Conservation (phyloP, 2,797 vertebrate species). For the Falco berigora region DNA sequence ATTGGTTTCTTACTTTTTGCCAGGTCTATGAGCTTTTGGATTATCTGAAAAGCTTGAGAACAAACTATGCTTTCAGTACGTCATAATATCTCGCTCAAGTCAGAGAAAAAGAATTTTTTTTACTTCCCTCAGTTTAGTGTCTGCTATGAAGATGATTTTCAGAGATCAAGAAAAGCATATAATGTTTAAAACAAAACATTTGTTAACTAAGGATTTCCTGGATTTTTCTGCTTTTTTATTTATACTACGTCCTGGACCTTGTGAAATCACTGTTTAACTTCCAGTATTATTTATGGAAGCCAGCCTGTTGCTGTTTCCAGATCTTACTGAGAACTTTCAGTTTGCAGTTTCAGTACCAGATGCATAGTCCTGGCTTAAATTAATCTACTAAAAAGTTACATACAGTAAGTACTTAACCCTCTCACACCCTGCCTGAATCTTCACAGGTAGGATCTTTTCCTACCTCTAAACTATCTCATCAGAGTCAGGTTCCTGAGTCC, state of each 20-base stretch:
- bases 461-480: neutral
- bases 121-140: neutral
- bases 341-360: constrained; percentile 21
- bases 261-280: constrained; percentile 57
- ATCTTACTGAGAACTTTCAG: constrained; percentile 33
- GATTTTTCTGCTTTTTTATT: constrained; percentile 62
- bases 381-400: neutral
- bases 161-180: constrained; percentile 51
- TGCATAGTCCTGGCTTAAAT: neutral
- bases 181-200: constrained; percentile 57
- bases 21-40: neutral
- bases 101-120: neutral
- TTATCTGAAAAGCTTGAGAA: neutral
- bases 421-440: neutral
- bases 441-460: neutral
- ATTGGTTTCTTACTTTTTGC: neutral
- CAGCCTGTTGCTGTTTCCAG: constrained; percentile 43
- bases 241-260: constrained; percentile 36
- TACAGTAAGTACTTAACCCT: neutral
- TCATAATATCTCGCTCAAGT: neutral
- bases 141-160: neutral
- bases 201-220: constrained; percentile 42
- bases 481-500: neutral
- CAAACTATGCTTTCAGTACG: neutral
- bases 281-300: constrained; percentile 63